Conservation (phyloP, 2,113 vertebrate genomes). For the Podilymbus podiceps region DNA sequence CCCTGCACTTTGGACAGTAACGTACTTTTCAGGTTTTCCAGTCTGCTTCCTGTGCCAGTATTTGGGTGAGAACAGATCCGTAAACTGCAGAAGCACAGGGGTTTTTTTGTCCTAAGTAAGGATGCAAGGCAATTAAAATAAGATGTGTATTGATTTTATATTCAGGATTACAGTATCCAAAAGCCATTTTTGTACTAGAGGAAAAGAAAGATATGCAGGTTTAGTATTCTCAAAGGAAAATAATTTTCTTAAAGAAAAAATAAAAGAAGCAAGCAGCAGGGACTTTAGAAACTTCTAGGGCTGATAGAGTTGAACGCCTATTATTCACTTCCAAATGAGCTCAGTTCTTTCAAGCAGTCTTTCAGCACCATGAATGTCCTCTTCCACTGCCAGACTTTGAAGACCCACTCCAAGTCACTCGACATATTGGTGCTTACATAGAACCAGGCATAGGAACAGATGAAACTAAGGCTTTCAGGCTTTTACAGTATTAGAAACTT, state of each 20-base stretch:
- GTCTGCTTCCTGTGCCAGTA: not conserved
- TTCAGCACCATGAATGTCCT: not conserved
- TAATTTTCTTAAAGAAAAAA: not conserved
- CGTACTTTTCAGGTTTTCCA: not conserved
- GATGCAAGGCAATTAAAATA: not conserved
- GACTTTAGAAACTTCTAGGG: not conserved
- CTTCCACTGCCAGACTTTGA: not conserved
- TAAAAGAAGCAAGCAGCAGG: not conserved
- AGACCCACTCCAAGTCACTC: conserved; percentile 4
- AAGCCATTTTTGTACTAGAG: not conserved
- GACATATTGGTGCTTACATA: not conserved
- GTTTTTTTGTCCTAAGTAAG: not conserved
- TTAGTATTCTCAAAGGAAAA: not conserved
- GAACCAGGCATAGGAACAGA: not conserved
- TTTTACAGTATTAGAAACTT: conserved; percentile 3
- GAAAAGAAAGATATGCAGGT: not conserved
- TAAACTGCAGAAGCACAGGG: not conserved
- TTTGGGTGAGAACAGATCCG: not conserved
- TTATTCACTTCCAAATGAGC: not conserved
- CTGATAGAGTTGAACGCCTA: not conserved
- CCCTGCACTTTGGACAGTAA: not conserved
- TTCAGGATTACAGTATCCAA: not conserved
- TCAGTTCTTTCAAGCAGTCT: not conserved
- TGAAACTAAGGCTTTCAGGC: not conserved
- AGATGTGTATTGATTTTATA: not conserved